Base-by-base conservation (phyloP, 1,140 invertebrate genomes). In the Papilio polytes region DNA sequence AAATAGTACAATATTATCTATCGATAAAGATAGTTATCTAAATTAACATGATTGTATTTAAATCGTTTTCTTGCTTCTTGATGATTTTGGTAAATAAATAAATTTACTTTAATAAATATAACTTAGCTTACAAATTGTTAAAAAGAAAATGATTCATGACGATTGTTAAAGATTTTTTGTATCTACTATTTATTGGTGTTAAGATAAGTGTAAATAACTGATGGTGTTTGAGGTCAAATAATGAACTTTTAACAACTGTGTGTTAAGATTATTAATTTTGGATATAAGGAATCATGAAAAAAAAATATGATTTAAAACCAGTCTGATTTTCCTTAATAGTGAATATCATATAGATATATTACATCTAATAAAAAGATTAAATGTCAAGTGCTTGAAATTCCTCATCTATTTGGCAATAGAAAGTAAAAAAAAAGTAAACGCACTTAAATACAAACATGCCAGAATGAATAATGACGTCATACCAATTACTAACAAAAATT, bases 61-160 rank as follows among this genome's bases (percentile, higher is more conserved):
- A 36, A 36, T 36, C 4, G 51, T 53, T 53, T 53, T 53, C 4
- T 53, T 53, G 18, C 18, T 53, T 53, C 15, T 53, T n/a, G 51
- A 53, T 53, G 6, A n/a, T n/a, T 1, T 63, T 63, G 4, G 12
- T 22, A 63, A 22, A 20, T 63, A 63, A 63, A 63, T 63, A 10
- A 63, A 63, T 63, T 63, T 20, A 63, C 56, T 22, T 18, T 63
- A 63, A 10, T 63, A 26, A 63, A 63, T 10, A 63, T 63, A 63
- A 26, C 20, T 63, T 63, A 26, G 20, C 3, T 1, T 26, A 63
- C 20, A 26, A 63, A 26, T 63, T 10, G 56, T 22, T 20, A 63
- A 63, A 63, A 63, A 59, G 10, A 22, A 26, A 63, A 12, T 63
- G 20, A 63, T 22, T 63, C 56, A 63, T 63, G 56, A 12, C 9